Evolutionary conservation across 2,888 invertebrate genomes (phyloP).

Genomic region (Idaea aversata): DNA sequence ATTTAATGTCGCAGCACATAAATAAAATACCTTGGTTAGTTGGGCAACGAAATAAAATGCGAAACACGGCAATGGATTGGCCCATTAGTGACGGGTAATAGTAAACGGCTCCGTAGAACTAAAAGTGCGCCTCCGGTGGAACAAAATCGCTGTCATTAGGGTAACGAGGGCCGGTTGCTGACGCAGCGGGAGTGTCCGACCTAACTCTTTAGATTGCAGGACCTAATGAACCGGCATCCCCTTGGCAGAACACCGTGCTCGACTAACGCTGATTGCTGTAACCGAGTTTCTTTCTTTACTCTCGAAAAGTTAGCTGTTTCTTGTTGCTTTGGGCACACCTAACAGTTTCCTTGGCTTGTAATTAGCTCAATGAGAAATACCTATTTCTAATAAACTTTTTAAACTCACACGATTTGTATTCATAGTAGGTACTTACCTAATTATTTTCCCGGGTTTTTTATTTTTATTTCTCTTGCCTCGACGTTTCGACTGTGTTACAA

Average conservation of each 20-base stretch:
- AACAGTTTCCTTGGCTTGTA: conserved; percentile 30
- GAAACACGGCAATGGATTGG: conserved; percentile 59
- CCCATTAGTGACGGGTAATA: conserved; percentile 69
- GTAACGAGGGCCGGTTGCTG: conserved; percentile 73
- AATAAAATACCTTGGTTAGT: conserved; percentile 40
- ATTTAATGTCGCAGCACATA: neutral
- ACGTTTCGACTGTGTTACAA: too few species aligned
- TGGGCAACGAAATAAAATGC: conserved; percentile 60
- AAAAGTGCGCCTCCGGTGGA: conserved; percentile 67
- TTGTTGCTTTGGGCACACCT: conserved; percentile 16
- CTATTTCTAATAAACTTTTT: too few species aligned
- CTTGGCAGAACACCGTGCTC: conserved; percentile 51
- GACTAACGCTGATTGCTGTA: conserved; percentile 48
- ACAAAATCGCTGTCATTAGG: conserved; percentile 77
- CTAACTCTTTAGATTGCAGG: conserved; percentile 63
- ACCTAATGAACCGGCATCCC: conserved; percentile 69
- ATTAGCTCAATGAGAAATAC: conserved; percentile 18
- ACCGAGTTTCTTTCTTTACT: conserved; percentile 41
- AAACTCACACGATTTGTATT: too few species aligned
- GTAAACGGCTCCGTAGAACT: conserved; percentile 67
- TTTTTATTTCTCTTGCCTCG: too few species aligned
- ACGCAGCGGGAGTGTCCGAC: conserved; percentile 62
- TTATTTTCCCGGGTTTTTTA: too few species aligned
- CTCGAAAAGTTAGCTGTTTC: conserved; percentile 40
- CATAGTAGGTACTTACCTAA: too few species aligned